Evolutionary conservation across 2,888 invertebrate species (phyloP).

Genomic region (Stegana nigrithorax): DNA sequence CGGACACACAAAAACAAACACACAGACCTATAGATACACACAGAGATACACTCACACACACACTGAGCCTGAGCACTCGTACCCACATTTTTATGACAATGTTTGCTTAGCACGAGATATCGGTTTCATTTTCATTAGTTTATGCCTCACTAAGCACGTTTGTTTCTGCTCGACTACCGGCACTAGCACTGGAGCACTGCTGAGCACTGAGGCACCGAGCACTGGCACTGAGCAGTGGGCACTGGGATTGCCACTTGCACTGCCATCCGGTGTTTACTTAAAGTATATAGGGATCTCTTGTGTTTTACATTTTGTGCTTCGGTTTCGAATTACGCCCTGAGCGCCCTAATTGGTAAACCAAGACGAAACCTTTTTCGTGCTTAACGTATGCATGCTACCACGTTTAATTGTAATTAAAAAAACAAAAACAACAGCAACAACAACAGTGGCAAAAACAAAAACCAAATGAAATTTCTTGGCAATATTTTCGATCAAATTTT

Average conservation of each 20-base stretch:
- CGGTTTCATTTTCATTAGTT: slow-evolving; percentile 59
- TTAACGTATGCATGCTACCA: background rate
- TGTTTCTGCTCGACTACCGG: background rate
- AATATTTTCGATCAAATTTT: background rate
- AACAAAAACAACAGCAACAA: background rate
- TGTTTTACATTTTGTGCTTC: background rate
- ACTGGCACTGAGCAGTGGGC: background rate
- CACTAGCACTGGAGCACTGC: slow-evolving; percentile 1
- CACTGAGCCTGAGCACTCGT: no score
- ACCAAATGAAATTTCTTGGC: no score
- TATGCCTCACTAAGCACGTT: slow-evolving; percentile 47
- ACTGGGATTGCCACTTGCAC: background rate
- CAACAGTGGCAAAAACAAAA: background rate
- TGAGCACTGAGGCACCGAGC: slow-evolving; percentile 38
- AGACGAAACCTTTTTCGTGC: slow-evolving; percentile 7
- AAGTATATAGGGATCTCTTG: no score
- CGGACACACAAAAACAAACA: slow-evolving; percentile 30
- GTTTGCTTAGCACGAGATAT: slow-evolving; percentile 39
- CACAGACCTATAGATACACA: slow-evolving; percentile 38
- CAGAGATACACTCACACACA: slow-evolving; percentile 6
- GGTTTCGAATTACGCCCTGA: slow-evolving; percentile 5
- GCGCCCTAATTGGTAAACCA: slow-evolving; percentile 8
- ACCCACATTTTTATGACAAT: slow-evolving; percentile 17
- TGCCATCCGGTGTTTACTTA: background rate
- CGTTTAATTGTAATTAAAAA: background rate